These are phyloP conservation scores for Psittacula derbiana DNA, from an alignment of 2,797 vertebrate species.

Conservation along the genomic window DNA sequence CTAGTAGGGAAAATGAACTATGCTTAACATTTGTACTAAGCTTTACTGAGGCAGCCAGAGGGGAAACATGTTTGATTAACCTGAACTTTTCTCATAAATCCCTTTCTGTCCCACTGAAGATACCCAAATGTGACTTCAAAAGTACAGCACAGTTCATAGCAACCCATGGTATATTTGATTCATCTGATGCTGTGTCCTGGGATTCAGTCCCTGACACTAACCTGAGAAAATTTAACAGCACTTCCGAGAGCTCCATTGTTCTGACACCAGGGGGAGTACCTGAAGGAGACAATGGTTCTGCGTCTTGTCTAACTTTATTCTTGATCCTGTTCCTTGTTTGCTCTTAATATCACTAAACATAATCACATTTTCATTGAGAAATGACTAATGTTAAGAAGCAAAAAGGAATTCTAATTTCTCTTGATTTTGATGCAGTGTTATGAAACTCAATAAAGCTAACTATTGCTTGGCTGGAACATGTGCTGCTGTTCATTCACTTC, in stretches of 20 bases:
- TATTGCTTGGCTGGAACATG: slow-evolving; percentile 47
- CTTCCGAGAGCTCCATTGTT: not conserved
- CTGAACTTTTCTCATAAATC: slow-evolving; percentile 2
- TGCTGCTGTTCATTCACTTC: slow-evolving; percentile 21
- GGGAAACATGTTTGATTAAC: not conserved
- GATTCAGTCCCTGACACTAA: too few species aligned
- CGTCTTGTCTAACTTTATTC: not conserved
- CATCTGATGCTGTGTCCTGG: too few species aligned
- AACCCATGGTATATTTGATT: not conserved
- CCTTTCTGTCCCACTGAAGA: not conserved
- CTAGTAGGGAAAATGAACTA: not conserved
- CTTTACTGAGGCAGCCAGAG: not conserved
- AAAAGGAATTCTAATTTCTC: slow-evolving; percentile 21
- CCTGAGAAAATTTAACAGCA: not conserved
- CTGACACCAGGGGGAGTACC: accelerated
- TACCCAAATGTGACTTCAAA: not conserved
- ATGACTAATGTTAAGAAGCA: not conserved
- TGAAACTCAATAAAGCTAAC: slow-evolving; percentile 69
- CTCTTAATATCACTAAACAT: not conserved
- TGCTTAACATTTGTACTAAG: not conserved
- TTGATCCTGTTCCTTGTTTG: not conserved
- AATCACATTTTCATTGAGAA: not conserved
- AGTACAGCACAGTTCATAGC: not conserved
- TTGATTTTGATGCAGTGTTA: slow-evolving; percentile 23
- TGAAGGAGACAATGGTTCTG: not conserved